A percentile compares a stretch with the other conserved stretches of the same genome.
Evolutionary conservation across 2,888 invertebrate genomes (phyloP).

Genomic region (Polietes domitor): DNA sequence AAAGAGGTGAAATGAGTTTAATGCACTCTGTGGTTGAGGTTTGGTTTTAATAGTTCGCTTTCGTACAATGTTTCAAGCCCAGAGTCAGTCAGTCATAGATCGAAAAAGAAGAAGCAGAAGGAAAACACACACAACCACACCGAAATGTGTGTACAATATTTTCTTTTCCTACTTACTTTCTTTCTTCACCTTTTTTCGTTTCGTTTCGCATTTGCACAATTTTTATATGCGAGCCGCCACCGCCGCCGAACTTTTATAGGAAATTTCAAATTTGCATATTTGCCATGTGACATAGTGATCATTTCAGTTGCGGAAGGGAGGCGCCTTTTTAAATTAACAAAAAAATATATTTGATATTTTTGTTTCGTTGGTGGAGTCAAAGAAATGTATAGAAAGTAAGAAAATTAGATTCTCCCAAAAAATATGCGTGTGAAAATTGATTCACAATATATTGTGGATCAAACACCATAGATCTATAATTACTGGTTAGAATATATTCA

Average conservation of each 20-base stretch:
- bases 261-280: background rate
- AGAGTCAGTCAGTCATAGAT: background rate
- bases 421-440: too few relatives aligned
- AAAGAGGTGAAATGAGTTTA: constrained; percentile 67
- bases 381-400: too few relatives aligned
- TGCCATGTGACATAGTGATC: background rate
- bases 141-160: background rate
- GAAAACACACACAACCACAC: too few relatives aligned
- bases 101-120: background rate
- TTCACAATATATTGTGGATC: too few relatives aligned
- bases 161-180: constrained; percentile 19
- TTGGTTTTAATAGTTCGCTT: constrained; percentile 59
- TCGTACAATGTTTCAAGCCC: constrained; percentile 36
- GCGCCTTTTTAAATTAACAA: background rate
- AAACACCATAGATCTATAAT: too few relatives aligned
- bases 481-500: too few relatives aligned
- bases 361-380: too few relatives aligned
- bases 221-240: background rate
- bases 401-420: too few relatives aligned
- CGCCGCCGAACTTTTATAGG: background rate
- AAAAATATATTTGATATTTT: too few relatives aligned
- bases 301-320: background rate
- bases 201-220: background rate
- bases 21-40: constrained; percentile 66
- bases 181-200: too few relatives aligned